phyloP scores from a whole-genome alignment of 2,888 invertebrate genomes.

The Smittia sp. region DNA sequence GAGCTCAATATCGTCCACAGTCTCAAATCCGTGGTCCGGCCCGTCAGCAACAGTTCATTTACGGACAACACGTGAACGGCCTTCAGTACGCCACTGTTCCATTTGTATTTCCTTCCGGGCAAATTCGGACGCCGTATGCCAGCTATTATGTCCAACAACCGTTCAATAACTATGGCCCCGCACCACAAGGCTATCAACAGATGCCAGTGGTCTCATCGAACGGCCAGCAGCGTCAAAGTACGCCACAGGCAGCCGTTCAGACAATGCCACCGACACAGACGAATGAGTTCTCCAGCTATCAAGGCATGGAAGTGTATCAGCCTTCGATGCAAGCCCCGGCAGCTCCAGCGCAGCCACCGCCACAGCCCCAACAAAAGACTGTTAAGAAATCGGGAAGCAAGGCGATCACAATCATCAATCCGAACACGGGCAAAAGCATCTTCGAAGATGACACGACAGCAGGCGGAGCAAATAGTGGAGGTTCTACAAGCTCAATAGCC shows the following conservation, averaged over 20 bases:
- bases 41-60: constrained; percentile 42
- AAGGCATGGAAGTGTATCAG: constrained; percentile 8
- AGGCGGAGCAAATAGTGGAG: not conserved
- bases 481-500: constrained; percentile 43
- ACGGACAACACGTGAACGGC: not conserved
- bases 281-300: constrained; percentile 46
- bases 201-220: constrained; percentile 52
- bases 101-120: constrained; percentile 18
- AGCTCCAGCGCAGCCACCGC: constrained; percentile 49
- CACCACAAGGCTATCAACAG: constrained; percentile 30
- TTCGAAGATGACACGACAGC: constrained; percentile 45
- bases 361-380: constrained; percentile 47
- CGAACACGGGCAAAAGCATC: constrained; percentile 53
- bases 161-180: not conserved
- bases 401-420: constrained; percentile 56
- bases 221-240: constrained; percentile 55
- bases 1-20: constrained; percentile 22
- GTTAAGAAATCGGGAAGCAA: constrained; percentile 48
- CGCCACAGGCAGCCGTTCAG: constrained; percentile 51
- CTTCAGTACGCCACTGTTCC: not conserved
- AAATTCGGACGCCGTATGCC: constrained; percentile 44
- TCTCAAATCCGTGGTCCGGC: constrained; percentile 41
- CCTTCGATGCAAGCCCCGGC: not conserved
- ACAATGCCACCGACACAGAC: constrained; percentile 46
- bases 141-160: constrained; percentile 32